phyloP scores from a whole-genome alignment of 2,888 invertebrate genomes.

The Heliconius ismenius region DNA sequence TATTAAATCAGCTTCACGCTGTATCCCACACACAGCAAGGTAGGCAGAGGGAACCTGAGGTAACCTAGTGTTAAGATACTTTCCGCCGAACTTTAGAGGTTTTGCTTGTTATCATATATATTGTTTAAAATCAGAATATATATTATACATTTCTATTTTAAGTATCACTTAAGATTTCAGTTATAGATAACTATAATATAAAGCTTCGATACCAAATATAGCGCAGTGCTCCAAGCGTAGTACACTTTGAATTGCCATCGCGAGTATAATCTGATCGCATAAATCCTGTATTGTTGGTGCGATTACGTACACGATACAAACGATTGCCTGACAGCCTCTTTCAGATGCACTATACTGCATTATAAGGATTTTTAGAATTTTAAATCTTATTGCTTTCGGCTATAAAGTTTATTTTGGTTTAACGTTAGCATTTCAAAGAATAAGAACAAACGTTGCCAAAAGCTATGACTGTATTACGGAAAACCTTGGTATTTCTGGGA shows the following conservation, averaged over 20 bases:
- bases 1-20: no score
- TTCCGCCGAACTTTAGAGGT: no score
- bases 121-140: no score
- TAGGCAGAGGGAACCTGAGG: no score
- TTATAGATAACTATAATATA: conserved; percentile 10
- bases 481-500: background rate
- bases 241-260: conserved; percentile 19
- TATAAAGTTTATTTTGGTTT: background rate
- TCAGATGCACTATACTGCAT: conserved; percentile 22
- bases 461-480: conserved; percentile 21
- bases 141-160: background rate
- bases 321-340: conserved; percentile 75
- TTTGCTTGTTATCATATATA: no score
- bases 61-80: no score
- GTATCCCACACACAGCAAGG: no score
- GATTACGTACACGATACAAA: conserved; percentile 68
- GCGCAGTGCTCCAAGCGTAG: background rate
- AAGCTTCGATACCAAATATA: conserved; percentile 2
- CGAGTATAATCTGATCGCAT: conserved; percentile 35
- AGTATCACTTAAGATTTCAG: background rate
- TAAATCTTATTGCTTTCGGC: background rate
- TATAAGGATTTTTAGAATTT: no score
- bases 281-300: conserved; percentile 36
- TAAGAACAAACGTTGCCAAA: conserved; percentile 15
- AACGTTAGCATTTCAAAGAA: background rate